Base-by-base conservation (phyloP, 1,140 invertebrate genomes). In the Pollicipes pollicipes region DNA sequence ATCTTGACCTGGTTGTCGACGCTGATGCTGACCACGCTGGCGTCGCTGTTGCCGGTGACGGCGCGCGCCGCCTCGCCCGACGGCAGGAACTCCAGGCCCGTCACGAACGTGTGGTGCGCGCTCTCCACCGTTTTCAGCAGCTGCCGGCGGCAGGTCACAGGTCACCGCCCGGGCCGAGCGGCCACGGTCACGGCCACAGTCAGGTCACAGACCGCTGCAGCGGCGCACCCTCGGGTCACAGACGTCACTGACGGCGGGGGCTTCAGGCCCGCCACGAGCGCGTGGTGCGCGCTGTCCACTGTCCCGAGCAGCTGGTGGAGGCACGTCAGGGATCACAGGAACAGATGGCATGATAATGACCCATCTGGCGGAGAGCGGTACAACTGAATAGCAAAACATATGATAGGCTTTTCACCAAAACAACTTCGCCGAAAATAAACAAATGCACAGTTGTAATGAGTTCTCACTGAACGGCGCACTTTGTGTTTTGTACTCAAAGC, bases 41-140 rank as follows among this genome's bases (percentile, higher is more conserved):
- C 88, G 74, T 84, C 83, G 72, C 81, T 79, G 78, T 90, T 88
- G 32, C 88, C 85, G 64, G 81, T 80, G 21, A 85, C 77, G 75
- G 86, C 85, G 68, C 77, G 78, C 21, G 77, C 75, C 28, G 86
- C 87, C 35, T 79, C 77, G 10, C 77, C 77, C 32, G 73, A 71
- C 29, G 90, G 88, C 71, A 95, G 80, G 82, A 97, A 96, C 80
- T 93, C 88, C 70, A 97, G 80, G 26, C 93, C 93, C 45, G 94
- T 97, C 45, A 97, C 89, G 82, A 97, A 97, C 86, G 94, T 95
- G 73, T 87, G 89, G 82, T 97, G 95, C 73, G 89, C 91, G 76
- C 86, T 85, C 74, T 86, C 82, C 76, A 95, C 86, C 78, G 88
- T 87, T 73, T 95, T 84, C 68, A 93, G 84, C 77, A 85, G 87